phyloP scores from a whole-genome alignment of 1,140 invertebrate genomes.

The Helicorthomorpha holstii region DNA sequence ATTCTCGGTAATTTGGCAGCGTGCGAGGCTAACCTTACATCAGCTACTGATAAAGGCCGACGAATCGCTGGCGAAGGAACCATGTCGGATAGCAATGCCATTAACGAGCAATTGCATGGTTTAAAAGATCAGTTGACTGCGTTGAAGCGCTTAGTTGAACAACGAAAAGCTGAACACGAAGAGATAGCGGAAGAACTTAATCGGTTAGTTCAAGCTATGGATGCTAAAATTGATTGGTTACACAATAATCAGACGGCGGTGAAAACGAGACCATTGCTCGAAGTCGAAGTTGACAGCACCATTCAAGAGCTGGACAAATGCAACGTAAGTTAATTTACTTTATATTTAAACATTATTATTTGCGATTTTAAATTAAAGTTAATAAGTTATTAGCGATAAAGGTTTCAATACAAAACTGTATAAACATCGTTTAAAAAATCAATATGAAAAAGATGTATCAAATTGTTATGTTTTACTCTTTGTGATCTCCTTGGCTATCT shows the following conservation, averaged over 20 bases:
- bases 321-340: conserved; percentile 23
- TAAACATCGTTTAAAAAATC: too few species aligned
- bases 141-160: conserved; percentile 61
- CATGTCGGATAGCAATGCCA: conserved; percentile 62
- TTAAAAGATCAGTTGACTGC: conserved; percentile 66
- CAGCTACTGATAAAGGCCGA: conserved; percentile 75
- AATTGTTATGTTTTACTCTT: too few species aligned
- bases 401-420: too few species aligned
- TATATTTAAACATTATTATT: background rate
- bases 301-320: conserved; percentile 66
- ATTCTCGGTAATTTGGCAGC: conserved; percentile 53
- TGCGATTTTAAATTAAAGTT: background rate
- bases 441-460: too few species aligned
- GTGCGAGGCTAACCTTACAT: conserved; percentile 66
- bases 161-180: conserved; percentile 68
- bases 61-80: conserved; percentile 76
- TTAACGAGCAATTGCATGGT: conserved; percentile 69
- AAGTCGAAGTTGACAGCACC: conserved; percentile 57
- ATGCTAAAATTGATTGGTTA: conserved; percentile 63
- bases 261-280: conserved; percentile 60
- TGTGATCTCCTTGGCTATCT: too few species aligned
- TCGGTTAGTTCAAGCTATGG: conserved; percentile 58
- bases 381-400: too few species aligned
- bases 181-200: conserved; percentile 68
- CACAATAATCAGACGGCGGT: conserved; percentile 65